Percentiles rank a stretch among this genome's conserved stretches.
Conservation (phyloP, 1,140 invertebrate genomes). For the Gryon sp. region DNA sequence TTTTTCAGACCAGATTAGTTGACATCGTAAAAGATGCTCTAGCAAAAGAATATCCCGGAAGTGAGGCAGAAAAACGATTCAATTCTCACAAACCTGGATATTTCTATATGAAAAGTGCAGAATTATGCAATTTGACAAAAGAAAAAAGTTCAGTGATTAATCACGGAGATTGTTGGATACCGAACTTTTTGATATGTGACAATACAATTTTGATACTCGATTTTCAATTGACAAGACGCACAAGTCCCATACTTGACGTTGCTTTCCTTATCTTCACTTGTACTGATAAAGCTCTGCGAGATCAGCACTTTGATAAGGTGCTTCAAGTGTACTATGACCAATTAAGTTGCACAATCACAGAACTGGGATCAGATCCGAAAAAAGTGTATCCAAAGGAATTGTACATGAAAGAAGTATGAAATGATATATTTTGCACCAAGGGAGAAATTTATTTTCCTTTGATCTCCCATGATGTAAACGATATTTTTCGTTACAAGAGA, state of each 20-base stretch:
- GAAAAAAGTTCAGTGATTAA: conserved; percentile 80
- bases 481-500: too few species aligned
- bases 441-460: too few species aligned
- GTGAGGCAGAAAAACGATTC: conserved; percentile 80
- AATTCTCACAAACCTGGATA: conserved; percentile 67
- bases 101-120: conserved; percentile 65
- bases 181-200: conserved; percentile 84
- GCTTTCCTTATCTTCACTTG: conserved; percentile 83
- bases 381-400: conserved; percentile 81
- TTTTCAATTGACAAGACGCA: conserved; percentile 84
- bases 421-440: too few species aligned
- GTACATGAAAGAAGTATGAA: conserved; percentile 73
- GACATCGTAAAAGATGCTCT: conserved; percentile 81
- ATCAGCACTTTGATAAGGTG: conserved; percentile 81
- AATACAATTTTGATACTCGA: conserved; percentile 83
- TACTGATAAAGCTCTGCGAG: conserved; percentile 81
- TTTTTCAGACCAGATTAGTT: conserved; percentile 34
- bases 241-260: conserved; percentile 82
- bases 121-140: conserved; percentile 63
- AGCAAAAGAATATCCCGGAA: conserved; percentile 82
- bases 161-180: conserved; percentile 87
- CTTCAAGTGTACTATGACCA: conserved; percentile 81
- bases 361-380: conserved; percentile 82
- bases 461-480: too few species aligned
- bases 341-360: conserved; percentile 79